These are phyloP conservation scores for Apeltes quadracus DNA, from an alignment of 2,113 vertebrate species.

Conservation along the genomic window DNA sequence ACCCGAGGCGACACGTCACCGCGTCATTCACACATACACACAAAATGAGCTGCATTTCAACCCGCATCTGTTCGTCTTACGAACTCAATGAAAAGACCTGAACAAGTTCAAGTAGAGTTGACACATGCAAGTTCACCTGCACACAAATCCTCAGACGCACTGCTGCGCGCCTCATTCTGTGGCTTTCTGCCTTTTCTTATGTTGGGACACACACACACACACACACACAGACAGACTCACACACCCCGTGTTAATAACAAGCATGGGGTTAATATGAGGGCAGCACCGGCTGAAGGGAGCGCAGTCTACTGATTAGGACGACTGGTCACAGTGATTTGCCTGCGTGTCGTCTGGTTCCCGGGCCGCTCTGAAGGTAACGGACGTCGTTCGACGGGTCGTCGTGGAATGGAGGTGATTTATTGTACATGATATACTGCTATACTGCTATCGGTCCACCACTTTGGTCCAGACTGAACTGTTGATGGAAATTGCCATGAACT, in stretches of 20 bases:
- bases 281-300: conserved; percentile 49
- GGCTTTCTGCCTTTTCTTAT: background rate
- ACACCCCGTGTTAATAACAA: conserved; percentile 66
- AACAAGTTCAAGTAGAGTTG: conserved; percentile 54
- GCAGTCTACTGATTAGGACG: conserved; percentile 69
- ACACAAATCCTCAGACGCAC: background rate
- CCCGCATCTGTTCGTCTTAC: conserved; percentile 44
- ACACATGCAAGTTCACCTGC: conserved; percentile 11
- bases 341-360: conserved; percentile 47
- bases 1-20: conserved; percentile 22
- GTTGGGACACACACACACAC: conserved; percentile 1
- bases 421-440: background rate
- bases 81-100: conserved; percentile 20
- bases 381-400: conserved; percentile 11
- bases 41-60: conserved; percentile 42
- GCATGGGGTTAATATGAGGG: conserved; percentile 70
- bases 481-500: background rate
- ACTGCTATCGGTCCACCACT: background rate
- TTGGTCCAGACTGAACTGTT: background rate
- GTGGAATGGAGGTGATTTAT: conserved; percentile 5
- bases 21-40: conserved; percentile 34
- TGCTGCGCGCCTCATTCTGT: background rate
- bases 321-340: conserved; percentile 67
- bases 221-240: conserved; percentile 32
- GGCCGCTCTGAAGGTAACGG: conserved; percentile 17